Percentiles rank a stretch among this genome's conserved stretches.
Conservation (phyloP, 2,888 invertebrate genomes). For the Sphaerophoria taeniata region DNA sequence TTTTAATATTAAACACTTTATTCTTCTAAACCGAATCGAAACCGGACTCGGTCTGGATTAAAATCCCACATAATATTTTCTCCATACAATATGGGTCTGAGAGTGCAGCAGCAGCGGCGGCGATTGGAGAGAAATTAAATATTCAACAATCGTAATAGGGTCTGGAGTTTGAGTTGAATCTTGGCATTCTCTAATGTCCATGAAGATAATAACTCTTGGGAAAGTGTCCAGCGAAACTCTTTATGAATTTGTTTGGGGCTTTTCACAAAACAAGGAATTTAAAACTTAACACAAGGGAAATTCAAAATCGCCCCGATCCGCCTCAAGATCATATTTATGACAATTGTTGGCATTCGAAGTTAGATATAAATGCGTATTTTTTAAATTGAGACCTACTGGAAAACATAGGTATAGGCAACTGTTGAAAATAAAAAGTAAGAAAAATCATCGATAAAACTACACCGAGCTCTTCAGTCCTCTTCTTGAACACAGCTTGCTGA, state of each 20-base stretch:
- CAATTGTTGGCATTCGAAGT: conserved; percentile 48
- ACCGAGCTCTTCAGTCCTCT: too few species aligned
- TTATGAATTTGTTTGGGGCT: conserved; percentile 46
- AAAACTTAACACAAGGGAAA: neutral
- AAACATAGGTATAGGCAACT: too few species aligned
- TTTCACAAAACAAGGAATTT: neutral
- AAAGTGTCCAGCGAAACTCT: conserved; percentile 61
- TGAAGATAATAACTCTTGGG: conserved; percentile 58
- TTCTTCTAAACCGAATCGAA: conserved; percentile 45
- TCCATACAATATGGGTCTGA: conserved; percentile 44
- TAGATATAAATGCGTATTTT: neutral
- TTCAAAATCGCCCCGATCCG: conserved; percentile 8
- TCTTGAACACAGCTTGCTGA: too few species aligned
- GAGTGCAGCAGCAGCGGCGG: conserved; percentile 12
- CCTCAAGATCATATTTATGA: conserved; percentile 53
- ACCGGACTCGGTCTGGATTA: conserved; percentile 36
- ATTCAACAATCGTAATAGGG: conserved; percentile 66
- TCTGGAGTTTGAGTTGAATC: conserved; percentile 20
- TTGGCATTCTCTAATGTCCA: conserved; percentile 33
- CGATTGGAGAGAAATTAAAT: conserved; percentile 59
- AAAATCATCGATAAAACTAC: too few species aligned
- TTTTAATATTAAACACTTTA: conserved; percentile 40
- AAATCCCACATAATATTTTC: conserved; percentile 29
- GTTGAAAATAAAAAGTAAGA: too few species aligned
- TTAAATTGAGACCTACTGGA: neutral